Base-by-base conservation (phyloP, 1,140 invertebrate species). In the Patella vulgata region DNA sequence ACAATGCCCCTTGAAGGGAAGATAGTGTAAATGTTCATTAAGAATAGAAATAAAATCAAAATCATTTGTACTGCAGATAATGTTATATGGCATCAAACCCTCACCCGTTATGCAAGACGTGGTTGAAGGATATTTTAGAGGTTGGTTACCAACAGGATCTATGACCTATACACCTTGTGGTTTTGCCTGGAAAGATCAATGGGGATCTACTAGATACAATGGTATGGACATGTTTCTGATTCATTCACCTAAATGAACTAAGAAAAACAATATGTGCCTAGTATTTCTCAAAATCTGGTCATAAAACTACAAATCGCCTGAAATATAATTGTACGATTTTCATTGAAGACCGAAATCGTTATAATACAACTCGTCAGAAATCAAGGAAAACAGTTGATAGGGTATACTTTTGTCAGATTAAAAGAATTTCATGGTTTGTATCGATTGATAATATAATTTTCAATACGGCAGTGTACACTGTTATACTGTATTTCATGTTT, bases 181-280 rank as follows among this genome's bases (percentile, higher is more conserved):
- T 17, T 63, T 80, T 21, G 78, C 71, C 23, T 77, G 67, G 63
- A 67, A 73, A 54, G 60, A 72, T 43, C 27, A 73, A 21, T 80
- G 78, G 78, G 78, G 78, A 2, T 47, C 78, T 3, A 67, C 63
- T 33, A 71, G 78, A 73, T 78, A 73, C 39, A 60, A 75, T 30
- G 70, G 74, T 75, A 66, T 47, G 40, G 3, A 14, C 27, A n/a
- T n/a, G n/a, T n/a, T 3, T n/a, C n/a, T n/a, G n/a, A n/a, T n/a
- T n/a, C n/a, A n/a, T n/a, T n/a, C n/a, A n/a, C n/a, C n/a, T n/a
- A n/a, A n/a, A n/a, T n/a, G n/a, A n/a, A n/a, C n/a, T n/a, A n/a
- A n/a, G n/a, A n/a, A n/a, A 36, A 28, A 28, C 19, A 6, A 39
- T 19, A n/a, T 14, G 11, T 14, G 9, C 12, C 21, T 23, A 12